phyloP scores from a whole-genome alignment of 2,888 invertebrate species.

The Polylopha cassiicola region DNA sequence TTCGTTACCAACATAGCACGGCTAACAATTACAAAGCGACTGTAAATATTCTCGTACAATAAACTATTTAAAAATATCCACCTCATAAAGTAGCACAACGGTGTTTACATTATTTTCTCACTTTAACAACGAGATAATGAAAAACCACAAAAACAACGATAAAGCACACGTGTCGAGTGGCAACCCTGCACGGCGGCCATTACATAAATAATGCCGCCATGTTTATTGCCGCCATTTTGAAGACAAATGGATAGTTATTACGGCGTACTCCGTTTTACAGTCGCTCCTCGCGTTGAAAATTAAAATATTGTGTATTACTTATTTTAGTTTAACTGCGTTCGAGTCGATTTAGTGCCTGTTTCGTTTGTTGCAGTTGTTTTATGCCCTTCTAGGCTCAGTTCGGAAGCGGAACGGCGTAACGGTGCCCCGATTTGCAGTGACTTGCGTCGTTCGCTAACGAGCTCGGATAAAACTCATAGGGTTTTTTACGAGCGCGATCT shows the following conservation, averaged over 20 bases:
- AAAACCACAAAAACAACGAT: constrained; percentile 68
- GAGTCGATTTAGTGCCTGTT: constrained; percentile 57
- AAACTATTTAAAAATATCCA: constrained; percentile 14
- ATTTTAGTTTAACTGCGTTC: constrained; percentile 66
- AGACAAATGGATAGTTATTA: constrained; percentile 78
- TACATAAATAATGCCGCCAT: constrained; percentile 76
- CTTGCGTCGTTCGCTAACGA: constrained; percentile 2
- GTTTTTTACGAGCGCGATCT: constrained; percentile 35
- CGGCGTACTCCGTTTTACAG: constrained; percentile 73
- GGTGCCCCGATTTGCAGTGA: neutral
- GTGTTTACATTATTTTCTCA: constrained; percentile 37
- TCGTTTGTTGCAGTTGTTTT: constrained; percentile 43
- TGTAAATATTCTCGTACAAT: constrained; percentile 2
- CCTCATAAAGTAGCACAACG: constrained; percentile 18
- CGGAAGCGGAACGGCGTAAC: constrained; percentile 7
- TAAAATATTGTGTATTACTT: constrained; percentile 75
- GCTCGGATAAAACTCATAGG: constrained; percentile 17
- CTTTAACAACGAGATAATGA: constrained; percentile 58
- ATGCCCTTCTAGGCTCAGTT: constrained; percentile 33
- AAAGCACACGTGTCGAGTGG: constrained; percentile 68
- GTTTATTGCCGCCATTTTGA: constrained; percentile 77
- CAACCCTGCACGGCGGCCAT: constrained; percentile 70
- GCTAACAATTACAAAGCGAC: constrained; percentile 5
- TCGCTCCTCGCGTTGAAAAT: constrained; percentile 67
- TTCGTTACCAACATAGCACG: constrained; percentile 5